Base-by-base conservation (phyloP, 2,888 invertebrate genomes). In the Dysmachus trigonus region DNA sequence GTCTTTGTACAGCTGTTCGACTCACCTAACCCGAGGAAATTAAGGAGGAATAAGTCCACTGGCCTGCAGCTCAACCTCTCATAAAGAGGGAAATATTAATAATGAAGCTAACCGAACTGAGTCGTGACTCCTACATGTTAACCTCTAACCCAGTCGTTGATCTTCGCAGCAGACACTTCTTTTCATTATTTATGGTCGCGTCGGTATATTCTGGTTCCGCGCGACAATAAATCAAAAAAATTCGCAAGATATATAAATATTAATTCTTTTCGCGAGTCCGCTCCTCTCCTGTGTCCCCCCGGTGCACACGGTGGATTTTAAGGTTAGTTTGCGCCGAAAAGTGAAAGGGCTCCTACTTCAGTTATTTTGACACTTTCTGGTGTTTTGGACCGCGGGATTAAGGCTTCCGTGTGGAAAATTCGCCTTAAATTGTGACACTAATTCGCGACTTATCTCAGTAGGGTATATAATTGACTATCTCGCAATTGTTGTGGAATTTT, bases 111-210 rank as follows among this genome's bases (percentile, higher is more conserved):
- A 73, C 84, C 41, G 84, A 84, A 84, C 41, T 47, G 89, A 91
- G 91, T 91, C 91, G 91, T 91, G 91, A 91, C 91, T 91, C 91
- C 91, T 89, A 91, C 91, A 91, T 91, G 90, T 91, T 91, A 91
- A 91, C 91, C 91, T 90, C 91, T 91, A 91, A 91, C 90, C 91
- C 89, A 30, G 72, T 38, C 72, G 83, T 83, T 83, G 71, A 72
- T 81, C 81, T 81, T 81, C 81, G 47, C 81, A 53, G 81, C 81
- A 53, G 51, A 83, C 71, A 83, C 41, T 72, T 72, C 62, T 82
- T 82, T 82, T 73, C 73, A 27, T 89, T 90, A 91, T 91, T 91
- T 91, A 91, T 91, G 89, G 88, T 89, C 90, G 89, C 89, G 89
- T 88, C 89, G 89, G 89, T 88, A 89, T 89, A 91, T 91, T 91